Base-by-base conservation (phyloP, 2,888 invertebrate genomes). In the Epinotia nisella region DNA sequence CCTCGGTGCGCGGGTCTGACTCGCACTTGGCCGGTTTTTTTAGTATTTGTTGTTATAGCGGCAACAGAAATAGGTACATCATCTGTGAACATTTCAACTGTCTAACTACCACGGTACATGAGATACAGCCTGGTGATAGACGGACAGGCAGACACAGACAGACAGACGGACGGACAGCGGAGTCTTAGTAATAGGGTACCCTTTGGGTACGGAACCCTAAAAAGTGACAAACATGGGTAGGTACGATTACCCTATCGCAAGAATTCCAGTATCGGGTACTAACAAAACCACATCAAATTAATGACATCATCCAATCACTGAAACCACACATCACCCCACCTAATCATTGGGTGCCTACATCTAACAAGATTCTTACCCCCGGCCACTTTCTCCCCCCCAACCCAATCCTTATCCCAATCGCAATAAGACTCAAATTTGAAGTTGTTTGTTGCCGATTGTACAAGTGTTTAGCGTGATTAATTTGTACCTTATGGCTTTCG, bases 281-380 rank as follows among this genome's bases (percentile, higher is more conserved):
- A 62, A 62, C 62, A 62, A 21, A 13, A 39, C 9, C 15, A 24
- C 21, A 24, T 58, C 29, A 45, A 67, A 58, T 67, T 29, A 71
- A 65, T 71, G 59, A 65, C 64, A 19, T n/a, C 51, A 29, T 45
- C 35, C 65, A 66, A 71, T 71, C 64, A 19, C 59, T 9, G 51
- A 19, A 53, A 59, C 55, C 53, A 60, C 58, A 21, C 19, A 55
- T 35, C 35, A 21, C 39, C 64, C 45, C 24, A 53, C 59, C 65
- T 65, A 67, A 71, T 71, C 72, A 72, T 71, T n/a, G n/a, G n/a
- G n/a, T n/a, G n/a, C n/a, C n/a, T 71, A 58, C 56, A 39, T 29
- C 72, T 72, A 72, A 72, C 72, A 56, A 72, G 72, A 56, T 72
- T 68, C 35, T 56, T 72, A 72, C 61, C 53, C 49, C 56, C 15